phyloP scores from a whole-genome alignment of 2,797 vertebrate genomes.

The Agapornis canus region DNA sequence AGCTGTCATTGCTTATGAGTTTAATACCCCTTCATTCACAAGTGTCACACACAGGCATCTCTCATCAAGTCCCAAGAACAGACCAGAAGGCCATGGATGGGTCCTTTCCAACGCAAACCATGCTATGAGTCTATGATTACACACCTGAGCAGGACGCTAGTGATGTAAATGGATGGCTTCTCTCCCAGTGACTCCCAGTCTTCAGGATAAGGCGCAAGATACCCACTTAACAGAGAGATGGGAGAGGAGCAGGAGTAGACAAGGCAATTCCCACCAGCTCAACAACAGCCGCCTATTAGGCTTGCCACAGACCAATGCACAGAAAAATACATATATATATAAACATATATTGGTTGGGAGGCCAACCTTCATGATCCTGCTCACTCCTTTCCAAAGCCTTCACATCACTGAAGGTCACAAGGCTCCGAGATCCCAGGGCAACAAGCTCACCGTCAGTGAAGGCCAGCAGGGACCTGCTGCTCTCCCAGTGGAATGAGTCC shows the following conservation, averaged over 20 bases:
- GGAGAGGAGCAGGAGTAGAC: not conserved
- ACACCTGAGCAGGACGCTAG: fast-evolving
- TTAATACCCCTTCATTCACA: not conserved
- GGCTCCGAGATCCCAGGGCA: fast-evolving
- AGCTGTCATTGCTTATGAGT: not conserved
- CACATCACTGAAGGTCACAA: not conserved
- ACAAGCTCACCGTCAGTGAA: not conserved
- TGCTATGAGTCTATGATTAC: not conserved
- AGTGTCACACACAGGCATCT: not conserved
- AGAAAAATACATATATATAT: too few species aligned
- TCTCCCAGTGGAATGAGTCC: not conserved
- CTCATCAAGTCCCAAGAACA: not conserved
- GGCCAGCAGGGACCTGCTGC: not conserved
- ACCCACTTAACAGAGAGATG: not conserved
- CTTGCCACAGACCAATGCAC: not conserved
- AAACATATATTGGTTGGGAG: not conserved
- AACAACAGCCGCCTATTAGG: not conserved
- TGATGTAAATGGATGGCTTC: not conserved
- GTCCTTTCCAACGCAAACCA: not conserved
- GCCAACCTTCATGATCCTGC: not conserved
- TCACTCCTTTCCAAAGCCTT: not conserved
- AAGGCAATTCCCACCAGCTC: not conserved
- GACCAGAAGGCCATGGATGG: not conserved
- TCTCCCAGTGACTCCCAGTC: not conserved
- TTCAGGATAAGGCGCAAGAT: not conserved